phyloP scores from a whole-genome alignment of 2,888 invertebrate species.

The Scaptodrosophila latifasciaeformis region DNA sequence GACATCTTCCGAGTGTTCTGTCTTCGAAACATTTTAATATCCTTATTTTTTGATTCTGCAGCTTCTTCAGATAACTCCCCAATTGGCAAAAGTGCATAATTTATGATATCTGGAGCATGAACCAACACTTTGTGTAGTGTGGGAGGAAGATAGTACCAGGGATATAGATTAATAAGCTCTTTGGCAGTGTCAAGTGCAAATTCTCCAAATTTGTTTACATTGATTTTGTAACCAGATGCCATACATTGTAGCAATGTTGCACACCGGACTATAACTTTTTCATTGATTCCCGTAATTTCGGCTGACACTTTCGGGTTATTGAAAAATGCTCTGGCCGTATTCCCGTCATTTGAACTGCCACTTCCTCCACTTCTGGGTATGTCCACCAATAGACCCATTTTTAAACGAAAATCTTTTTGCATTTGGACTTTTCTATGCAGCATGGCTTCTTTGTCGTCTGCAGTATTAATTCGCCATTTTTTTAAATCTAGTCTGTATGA shows the following conservation, averaged over 20 bases:
- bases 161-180: no score
- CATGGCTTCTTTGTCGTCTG: background rate
- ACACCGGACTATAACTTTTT: background rate
- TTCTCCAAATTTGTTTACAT: slow-evolving; percentile 1
- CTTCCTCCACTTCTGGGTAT: background rate
- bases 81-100: no score
- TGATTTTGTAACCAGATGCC: slow-evolving; percentile 4
- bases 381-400: background rate
- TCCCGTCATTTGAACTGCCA: background rate
- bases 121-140: no score
- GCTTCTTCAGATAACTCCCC: no score
- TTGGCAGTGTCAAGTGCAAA: slow-evolving; percentile 6
- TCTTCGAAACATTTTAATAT: no score
- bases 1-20: no score
- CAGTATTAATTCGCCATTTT: background rate
- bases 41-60: no score
- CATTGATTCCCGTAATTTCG: no score
- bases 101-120: no score
- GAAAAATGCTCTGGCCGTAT: background rate
- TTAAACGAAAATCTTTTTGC: slow-evolving; percentile 1
- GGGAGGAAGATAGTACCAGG: no score
- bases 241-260: slow-evolving; percentile 1
- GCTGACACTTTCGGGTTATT: background rate
- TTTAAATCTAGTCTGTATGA: no score
- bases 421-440: background rate